Evolutionary conservation across 1,140 invertebrate genomes (phyloP), one percentile per base, ranked within the genome.

Genomic region (Berghia stephanieae): DNA sequence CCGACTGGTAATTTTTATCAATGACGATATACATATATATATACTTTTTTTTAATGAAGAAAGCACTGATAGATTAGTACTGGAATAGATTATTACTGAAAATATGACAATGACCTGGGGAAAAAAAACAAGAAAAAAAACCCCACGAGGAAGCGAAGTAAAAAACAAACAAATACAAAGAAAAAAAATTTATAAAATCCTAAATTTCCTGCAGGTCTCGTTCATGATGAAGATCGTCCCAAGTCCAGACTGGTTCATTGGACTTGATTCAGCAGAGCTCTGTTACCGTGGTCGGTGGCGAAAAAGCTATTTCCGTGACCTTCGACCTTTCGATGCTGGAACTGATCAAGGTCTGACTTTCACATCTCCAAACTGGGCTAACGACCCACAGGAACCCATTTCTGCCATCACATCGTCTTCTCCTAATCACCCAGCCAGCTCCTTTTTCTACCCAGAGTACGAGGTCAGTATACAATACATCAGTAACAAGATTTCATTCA

Each of bases 191-290:
- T n/a, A n/a, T n/a, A n/a, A n/a, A n/a, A n/a, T n/a, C n/a, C n/a
- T n/a, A 60, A 49, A 49, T 74, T 70, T 72, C n/a, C 67, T 49
- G 0, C 74, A 87, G 86, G 46, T 87, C 5, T 86, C 86, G 10
- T 84, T 86, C 46, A 74, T 85, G 63, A 81, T 84, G 46, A 85
- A 83, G 73, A 80, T 87, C 10, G 75, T 84, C 21, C 86, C 86
- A 21, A 87, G 86, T 70, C 86, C 86, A 1, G 86, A 87, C 60
- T 87, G 86, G 86, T 86, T 86, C 69, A 82, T 86, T 31, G 86
- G 86, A 0, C 66, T 87, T 1, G 77, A 79, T 52, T 78, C 77
- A 43, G 75, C 83, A 52, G 81, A 86, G 24, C 82, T 87, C 0
- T 85, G 84, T 74, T 72, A 78, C 21, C 77, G 79, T 3, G 83